Evolutionary conservation across 1,140 invertebrate genomes (phyloP).

Genomic region (Brachionus plicatilis): DNA sequence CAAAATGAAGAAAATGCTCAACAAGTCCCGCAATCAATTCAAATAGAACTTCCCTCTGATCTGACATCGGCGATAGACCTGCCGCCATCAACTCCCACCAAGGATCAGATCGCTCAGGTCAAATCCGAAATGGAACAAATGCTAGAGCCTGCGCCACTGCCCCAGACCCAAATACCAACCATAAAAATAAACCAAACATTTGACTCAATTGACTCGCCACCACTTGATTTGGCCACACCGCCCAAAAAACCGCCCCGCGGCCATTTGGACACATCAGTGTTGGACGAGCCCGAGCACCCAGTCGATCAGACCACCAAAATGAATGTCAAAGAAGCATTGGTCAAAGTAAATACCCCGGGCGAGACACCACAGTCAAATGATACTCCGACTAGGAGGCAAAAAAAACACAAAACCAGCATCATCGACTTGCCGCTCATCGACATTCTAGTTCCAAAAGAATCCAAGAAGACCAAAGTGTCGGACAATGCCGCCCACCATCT

Average conservation of each 20-base stretch:
- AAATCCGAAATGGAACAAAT: constrained; percentile 17
- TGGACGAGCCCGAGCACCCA: background rate
- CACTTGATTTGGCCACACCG: background rate
- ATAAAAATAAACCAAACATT: background rate
- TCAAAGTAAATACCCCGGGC: background rate
- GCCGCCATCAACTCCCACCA: background rate
- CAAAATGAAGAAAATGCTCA: background rate
- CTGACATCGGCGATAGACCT: background rate
- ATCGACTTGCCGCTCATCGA: constrained; percentile 29
- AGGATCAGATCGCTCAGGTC: background rate
- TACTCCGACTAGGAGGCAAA: background rate
- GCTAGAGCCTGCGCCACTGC: background rate
- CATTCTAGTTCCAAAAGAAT: constrained; percentile 34
- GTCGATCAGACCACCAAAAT: background rate
- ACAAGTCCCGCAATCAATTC: background rate
- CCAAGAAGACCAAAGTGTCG: background rate
- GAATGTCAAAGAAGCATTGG: constrained; percentile 9
- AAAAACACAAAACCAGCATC: background rate
- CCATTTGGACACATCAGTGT: background rate
- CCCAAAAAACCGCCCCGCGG: constrained; percentile 18
- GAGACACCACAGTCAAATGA: background rate
- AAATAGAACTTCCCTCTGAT: background rate
- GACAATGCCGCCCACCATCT: background rate
- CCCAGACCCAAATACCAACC: background rate
- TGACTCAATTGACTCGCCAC: background rate